Percentiles rank a stretch among this genome's conserved stretches.
These are phyloP conservation scores for Subacronicta megacephala DNA, from an alignment of 2,888 invertebrate species.

Conservation along the genomic window DNA sequence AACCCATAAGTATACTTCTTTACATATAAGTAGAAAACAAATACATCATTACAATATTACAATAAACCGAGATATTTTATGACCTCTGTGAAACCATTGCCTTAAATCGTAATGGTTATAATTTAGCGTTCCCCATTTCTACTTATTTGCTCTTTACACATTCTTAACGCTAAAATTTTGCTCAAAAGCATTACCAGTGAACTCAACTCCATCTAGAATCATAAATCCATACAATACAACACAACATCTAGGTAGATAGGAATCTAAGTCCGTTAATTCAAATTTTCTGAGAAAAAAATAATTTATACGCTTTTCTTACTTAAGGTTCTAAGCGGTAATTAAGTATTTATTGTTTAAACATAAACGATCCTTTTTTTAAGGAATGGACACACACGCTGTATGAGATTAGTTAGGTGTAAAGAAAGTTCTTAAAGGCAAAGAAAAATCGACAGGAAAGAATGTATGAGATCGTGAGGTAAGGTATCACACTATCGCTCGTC, in stretches of 20 bases:
- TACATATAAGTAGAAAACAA: not conserved
- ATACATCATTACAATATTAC: too few relatives aligned
- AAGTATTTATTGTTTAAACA: conserved; percentile 84
- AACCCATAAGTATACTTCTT: not conserved
- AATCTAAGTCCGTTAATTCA: conserved; percentile 76
- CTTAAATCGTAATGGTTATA: too few relatives aligned
- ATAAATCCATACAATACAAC: conserved; percentile 59
- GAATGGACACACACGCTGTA: conserved; percentile 68
- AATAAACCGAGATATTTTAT: too few relatives aligned
- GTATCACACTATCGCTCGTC: conserved; percentile 12
- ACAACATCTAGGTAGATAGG: conserved; percentile 68
- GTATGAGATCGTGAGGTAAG: conserved; percentile 37
- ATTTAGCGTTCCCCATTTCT: too few relatives aligned
- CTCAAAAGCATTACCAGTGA: conserved; percentile 47
- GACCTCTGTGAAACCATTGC: too few relatives aligned
- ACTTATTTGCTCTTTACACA: too few relatives aligned
- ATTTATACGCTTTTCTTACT: conserved; percentile 86
- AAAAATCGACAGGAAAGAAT: conserved; percentile 20
- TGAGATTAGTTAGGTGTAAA: conserved; percentile 85
- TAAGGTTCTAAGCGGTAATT: conserved; percentile 86
- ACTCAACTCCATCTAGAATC: conserved; percentile 24
- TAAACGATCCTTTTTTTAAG: conserved; percentile 55
- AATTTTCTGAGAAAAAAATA: conserved; percentile 71
- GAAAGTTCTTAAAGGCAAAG: conserved; percentile 49
- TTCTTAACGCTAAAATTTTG: too few relatives aligned